Evolutionary conservation across 2,888 invertebrate genomes (phyloP).

Genomic region (Patella ulyssiponensis): DNA sequence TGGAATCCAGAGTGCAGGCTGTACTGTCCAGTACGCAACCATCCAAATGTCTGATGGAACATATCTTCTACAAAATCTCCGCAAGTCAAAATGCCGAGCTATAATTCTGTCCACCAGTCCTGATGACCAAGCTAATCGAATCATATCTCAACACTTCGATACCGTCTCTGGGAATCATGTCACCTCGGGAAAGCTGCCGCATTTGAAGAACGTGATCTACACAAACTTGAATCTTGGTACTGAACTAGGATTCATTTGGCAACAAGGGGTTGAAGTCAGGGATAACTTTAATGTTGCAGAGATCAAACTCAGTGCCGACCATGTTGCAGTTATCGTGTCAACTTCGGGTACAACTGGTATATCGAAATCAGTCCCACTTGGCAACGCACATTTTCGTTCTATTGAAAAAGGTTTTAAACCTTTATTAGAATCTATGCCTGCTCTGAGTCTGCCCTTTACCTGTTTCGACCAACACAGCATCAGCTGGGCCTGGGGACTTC

Average conservation of each 20-base stretch:
- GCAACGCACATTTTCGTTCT: no score
- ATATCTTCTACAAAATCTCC: constrained; percentile 7
- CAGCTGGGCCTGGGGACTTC: no score
- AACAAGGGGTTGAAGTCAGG: neutral
- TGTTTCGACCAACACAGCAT: no score
- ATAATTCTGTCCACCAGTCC: neutral
- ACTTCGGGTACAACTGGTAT: neutral
- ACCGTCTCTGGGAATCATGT: neutral
- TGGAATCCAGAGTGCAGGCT: constrained; percentile 13
- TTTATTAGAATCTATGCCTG: no score
- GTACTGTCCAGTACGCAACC: neutral
- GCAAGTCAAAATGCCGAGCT: neutral
- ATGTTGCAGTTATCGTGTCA: neutral
- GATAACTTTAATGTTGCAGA: neutral
- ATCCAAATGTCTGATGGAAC: constrained; percentile 15
- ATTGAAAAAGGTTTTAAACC: no score
- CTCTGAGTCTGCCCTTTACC: no score
- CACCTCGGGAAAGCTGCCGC: neutral
- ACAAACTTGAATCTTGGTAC: neutral
- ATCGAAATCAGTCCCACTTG: neutral
- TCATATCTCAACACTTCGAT: neutral
- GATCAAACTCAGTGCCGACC: neutral
- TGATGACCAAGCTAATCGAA: neutral
- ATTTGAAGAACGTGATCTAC: neutral
- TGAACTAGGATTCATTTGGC: neutral